These are phyloP conservation scores for Ips nitidus DNA, from an alignment of 1,140 invertebrate species.

Conservation along the genomic window DNA sequence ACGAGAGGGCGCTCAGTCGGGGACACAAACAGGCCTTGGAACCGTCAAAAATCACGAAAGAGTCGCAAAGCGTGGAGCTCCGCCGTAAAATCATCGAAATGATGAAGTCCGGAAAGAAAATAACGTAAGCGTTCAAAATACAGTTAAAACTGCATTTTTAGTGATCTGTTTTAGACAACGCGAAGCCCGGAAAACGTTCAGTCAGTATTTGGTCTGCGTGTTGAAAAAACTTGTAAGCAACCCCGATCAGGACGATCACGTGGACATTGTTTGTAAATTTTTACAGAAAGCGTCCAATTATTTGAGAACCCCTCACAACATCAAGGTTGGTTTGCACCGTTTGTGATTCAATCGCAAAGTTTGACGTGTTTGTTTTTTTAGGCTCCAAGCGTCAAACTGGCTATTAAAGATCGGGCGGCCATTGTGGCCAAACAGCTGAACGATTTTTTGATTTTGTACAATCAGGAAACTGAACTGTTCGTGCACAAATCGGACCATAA, in stretches of 20 bases:
- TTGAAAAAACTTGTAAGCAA: constrained; percentile 68
- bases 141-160: not conserved
- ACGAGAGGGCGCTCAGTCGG: constrained; percentile 61
- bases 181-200: constrained; percentile 79
- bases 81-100: constrained; percentile 47
- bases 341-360: not conserved
- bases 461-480: constrained; percentile 78
- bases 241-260: constrained; percentile 60
- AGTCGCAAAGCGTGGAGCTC: constrained; percentile 43
- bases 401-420: constrained; percentile 80
- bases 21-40: constrained; percentile 55
- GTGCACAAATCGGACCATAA: constrained; percentile 67
- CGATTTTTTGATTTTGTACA: constrained; percentile 89
- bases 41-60: constrained; percentile 42
- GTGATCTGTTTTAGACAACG: constrained; percentile 52
- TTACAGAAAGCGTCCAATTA: constrained; percentile 76
- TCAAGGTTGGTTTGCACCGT: constrained; percentile 55
- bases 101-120: constrained; percentile 48
- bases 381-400: constrained; percentile 74
- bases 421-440: constrained; percentile 89
- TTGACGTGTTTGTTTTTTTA: constrained; percentile 47
- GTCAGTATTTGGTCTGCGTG: constrained; percentile 78
- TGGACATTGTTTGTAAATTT: constrained; percentile 80
- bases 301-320: constrained; percentile 73
- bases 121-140: constrained; percentile 43